These are phyloP conservation scores for Pocillopora grandis DNA, from an alignment of 92 coral and sea anemone genomes.

Conservation along the genomic window DNA sequence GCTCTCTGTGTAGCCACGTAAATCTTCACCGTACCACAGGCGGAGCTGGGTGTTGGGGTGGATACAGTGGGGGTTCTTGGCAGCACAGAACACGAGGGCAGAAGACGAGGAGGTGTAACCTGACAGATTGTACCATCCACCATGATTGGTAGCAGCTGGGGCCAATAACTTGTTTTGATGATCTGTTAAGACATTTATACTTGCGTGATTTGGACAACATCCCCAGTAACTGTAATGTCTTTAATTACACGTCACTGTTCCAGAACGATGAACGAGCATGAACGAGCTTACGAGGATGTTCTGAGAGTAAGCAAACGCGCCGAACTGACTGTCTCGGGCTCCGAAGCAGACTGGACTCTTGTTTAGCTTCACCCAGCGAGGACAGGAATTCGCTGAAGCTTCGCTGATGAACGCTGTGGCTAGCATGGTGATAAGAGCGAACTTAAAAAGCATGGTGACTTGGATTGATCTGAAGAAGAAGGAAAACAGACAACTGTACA, in stretches of 20 bases:
- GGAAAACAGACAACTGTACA: no score
- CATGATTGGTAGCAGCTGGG: neutral
- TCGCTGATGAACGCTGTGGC: no score
- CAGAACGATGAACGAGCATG: neutral
- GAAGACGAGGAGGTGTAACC: neutral
- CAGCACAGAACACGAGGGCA: constrained; percentile 3
- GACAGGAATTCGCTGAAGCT: no score
- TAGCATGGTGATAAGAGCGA: no score
- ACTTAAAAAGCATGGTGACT: no score
- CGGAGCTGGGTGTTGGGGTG: constrained; percentile 9
- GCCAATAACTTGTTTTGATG: no score
- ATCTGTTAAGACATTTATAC: no score
- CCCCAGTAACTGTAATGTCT: neutral
- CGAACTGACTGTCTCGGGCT: constrained; percentile 17
- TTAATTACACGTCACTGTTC: neutral
- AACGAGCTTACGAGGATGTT: constrained; percentile 24
- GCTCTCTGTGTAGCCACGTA: neutral
- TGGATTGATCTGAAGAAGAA: no score
- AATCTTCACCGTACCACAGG: constrained; percentile 29
- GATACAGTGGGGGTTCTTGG: constrained; percentile 15
- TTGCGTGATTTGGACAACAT: neutral
- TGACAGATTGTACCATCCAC: neutral
- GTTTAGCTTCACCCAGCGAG: constrained; percentile 49
- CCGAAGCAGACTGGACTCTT: constrained; percentile 26
- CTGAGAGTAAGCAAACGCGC: neutral